Base-by-base conservation (phyloP, 2,797 vertebrate genomes). In the Schizopygopsis malacanthus region DNA sequence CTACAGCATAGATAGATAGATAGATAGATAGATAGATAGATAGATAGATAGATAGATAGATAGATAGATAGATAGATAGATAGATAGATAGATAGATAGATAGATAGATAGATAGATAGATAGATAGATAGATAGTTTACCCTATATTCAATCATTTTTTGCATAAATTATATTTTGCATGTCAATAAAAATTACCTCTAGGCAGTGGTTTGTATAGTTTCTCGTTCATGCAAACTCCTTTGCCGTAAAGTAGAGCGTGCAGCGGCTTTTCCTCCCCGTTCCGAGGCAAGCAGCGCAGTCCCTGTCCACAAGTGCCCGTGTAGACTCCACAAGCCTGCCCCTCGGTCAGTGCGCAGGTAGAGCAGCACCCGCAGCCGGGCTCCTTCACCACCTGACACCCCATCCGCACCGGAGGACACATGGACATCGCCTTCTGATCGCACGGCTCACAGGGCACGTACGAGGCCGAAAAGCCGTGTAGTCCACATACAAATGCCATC, bases 341-440 rank as follows among this genome's bases (percentile, higher is more conserved):
- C 93, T 97, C 97, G 0, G 95, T 95, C 91, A 98, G 96, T 89
- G 97, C 98, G 93, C 98, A 99, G 76, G 97, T 99, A 94, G 96
- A 94, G 92, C 98, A 99, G 96, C 98, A 99, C 90, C 98, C 98
- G 92, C 98, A 98, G 93, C 98, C 98, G 22, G 98, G 97, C 92
- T 98, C 98, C 92, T 97, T 97, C 88, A 98, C 97, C 93, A 95
- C 93, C 94, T 98, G 95, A 75, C 98, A 99, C 90, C 95, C 95
- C 90, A 95, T 88, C 50, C 97, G 97, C 89, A 96, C 94, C 87
- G 97, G 96, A 79, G 96, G 96, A 86, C 98, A 99, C 94, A 97
- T 94, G 87, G 97, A 97, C 85, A 94, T 93, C 25, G 96, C 95
- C 90, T 97, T 98, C 88, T 95, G 94, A 78, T 98, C 97, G 93